These are phyloP conservation scores for Drosophila maculinotata DNA, from an alignment of 2,888 invertebrate species.

Conservation along the genomic window DNA sequence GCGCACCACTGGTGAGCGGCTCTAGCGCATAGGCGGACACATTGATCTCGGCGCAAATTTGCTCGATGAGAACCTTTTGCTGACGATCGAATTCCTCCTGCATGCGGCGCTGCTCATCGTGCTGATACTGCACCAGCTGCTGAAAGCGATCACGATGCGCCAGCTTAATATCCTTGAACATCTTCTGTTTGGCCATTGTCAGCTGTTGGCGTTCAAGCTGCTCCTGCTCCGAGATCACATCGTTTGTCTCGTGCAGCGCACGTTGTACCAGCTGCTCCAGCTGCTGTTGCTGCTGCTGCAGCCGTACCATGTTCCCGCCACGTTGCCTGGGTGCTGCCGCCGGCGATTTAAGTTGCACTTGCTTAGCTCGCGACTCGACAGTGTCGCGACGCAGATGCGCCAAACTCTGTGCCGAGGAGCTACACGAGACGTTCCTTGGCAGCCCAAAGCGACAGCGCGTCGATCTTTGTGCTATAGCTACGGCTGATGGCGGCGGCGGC, in stretches of 20 bases:
- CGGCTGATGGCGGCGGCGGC: neutral
- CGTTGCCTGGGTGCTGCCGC: neutral
- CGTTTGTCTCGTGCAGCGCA: slow-evolving; percentile 30
- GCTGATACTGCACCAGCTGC: slow-evolving; percentile 88
- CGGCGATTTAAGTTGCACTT: slow-evolving; percentile 66
- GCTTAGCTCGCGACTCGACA: slow-evolving; percentile 83
- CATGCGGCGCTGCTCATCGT: slow-evolving; percentile 87
- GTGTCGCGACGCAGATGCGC: slow-evolving; percentile 77
- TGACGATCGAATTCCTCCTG: slow-evolving; percentile 89
- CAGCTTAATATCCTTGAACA: slow-evolving; percentile 85
- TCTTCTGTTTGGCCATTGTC: slow-evolving; percentile 33
- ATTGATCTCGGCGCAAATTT: slow-evolving; percentile 76
- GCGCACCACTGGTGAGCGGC: slow-evolving; percentile 3
- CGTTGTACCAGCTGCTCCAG: slow-evolving; percentile 50
- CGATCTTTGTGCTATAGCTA: neutral
- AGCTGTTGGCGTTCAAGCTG: slow-evolving; percentile 28
- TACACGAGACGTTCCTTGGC: slow-evolving; percentile 3
- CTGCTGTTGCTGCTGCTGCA: slow-evolving; percentile 33
- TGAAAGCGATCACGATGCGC: slow-evolving; percentile 89
- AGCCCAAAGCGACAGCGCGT: slow-evolving; percentile 23
- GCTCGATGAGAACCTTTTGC: slow-evolving; percentile 87
- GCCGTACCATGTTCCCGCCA: slow-evolving; percentile 31
- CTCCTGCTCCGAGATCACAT: slow-evolving; percentile 23
- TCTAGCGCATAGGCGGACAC: slow-evolving; percentile 42
- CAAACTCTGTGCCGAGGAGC: slow-evolving; percentile 27